A percentile compares a stretch with the other conserved stretches of the same genome.
These are phyloP conservation scores for Anseranas semipalmata DNA, from an alignment of 2,113 vertebrate genomes.

Conservation along the genomic window DNA sequence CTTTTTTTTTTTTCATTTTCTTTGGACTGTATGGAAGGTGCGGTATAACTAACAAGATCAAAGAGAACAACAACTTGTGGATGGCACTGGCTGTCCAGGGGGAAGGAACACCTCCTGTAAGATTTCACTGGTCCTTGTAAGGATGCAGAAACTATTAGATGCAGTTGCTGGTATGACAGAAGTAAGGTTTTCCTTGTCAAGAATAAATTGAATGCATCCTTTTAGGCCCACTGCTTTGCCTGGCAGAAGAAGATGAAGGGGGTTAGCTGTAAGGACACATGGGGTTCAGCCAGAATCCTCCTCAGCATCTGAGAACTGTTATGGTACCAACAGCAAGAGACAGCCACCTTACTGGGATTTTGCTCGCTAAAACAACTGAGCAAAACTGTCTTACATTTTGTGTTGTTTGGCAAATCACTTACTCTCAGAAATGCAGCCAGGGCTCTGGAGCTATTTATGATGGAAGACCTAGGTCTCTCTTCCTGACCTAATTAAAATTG, in stretches of 20 bases:
- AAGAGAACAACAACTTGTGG: not conserved
- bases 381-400: not conserved
- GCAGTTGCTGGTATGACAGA: not conserved
- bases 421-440: not conserved
- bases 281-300: not conserved
- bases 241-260: not conserved
- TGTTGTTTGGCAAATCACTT: not conserved
- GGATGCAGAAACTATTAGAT: not conserved
- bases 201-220: not conserved
- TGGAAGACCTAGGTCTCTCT: not conserved
- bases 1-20: not conserved
- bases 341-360: accelerated
- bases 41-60: not conserved
- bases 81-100: not conserved
- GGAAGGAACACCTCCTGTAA: not conserved
- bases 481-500: not conserved
- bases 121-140: not conserved
- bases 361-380: not conserved
- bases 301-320: not conserved
- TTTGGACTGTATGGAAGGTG: not conserved
- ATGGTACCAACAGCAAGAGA: not conserved
- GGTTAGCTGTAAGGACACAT: not conserved
- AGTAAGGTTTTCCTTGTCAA: not conserved
- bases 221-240: not conserved
- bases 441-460: not conserved